Base-by-base conservation (phyloP, 2,888 invertebrate genomes). In the Nemotelus pantherinus region DNA sequence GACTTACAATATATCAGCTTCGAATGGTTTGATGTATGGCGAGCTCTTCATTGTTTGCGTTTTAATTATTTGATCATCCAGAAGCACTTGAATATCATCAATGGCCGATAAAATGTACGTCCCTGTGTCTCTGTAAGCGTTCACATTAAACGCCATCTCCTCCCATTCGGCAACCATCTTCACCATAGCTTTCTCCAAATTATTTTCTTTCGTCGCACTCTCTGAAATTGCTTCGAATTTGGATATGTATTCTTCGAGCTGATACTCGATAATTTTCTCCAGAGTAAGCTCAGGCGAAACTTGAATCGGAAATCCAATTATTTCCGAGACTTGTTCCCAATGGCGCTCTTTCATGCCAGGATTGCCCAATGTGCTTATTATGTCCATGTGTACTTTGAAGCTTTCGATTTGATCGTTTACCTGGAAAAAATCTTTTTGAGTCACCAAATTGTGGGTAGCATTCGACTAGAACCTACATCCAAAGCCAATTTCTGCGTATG, bases 41-140 rank as follows among this genome's bases (percentile, higher is more conserved):
- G 98, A 98, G 84, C 97, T 97, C 87, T 97, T 95, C 97, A 98
- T 98, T 0, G 98, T 97, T 86, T 98, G 97, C 2, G 97, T 96
- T 87, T 98, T 98, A 6, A 98, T 94, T 81, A 98, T 94, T 85
- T 98, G 98, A 86, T 98, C 98, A 86, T 98, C 98, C 76, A 98
- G 88, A 71, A 96, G 88, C 53, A 96, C 88, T 87, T 98, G 98
- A 84, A 98, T 97, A 83, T 98, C 97, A 87, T 98, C 98, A 3
- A 98, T 91, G 78, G 95, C 92, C 0, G 96, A 94, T 79, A 98
- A 88, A 81, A 98, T 96, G 82, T 90, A 93, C 0, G 97, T 97
- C 9, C 97, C 98, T 5, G 97, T 95, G 86, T 96, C 94, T 82
- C 95, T 93, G 87, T 95, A 95, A 25, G 90, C 87, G 79, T 92